Evolutionary conservation across 2,888 invertebrate genomes (phyloP).

Genomic region (Phorcus lineatus): DNA sequence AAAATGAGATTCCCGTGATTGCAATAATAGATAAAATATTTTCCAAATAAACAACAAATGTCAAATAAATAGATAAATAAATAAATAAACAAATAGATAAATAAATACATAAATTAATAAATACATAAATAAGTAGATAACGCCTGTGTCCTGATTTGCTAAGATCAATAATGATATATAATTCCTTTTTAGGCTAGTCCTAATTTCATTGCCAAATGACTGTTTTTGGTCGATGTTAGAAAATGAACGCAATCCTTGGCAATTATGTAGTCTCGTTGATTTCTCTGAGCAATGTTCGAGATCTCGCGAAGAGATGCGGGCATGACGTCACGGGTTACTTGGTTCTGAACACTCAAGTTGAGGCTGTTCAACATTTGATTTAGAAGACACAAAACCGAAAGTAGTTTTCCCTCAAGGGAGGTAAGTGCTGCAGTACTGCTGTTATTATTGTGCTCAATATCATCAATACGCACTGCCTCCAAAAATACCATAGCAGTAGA

Average conservation of each 20-base stretch:
- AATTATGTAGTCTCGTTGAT: neutral
- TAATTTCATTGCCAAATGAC: neutral
- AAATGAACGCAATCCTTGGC: neutral
- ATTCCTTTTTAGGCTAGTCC: too few relatives aligned
- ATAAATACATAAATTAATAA: too few relatives aligned
- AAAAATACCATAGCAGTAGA: neutral
- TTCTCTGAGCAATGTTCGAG: neutral
- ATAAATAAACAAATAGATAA: too few relatives aligned
- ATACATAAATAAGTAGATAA: too few relatives aligned
- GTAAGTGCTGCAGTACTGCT: neutral
- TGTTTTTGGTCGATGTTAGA: neutral
- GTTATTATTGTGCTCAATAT: neutral
- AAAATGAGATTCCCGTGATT: too few relatives aligned
- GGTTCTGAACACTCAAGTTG: neutral
- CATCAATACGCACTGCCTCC: neutral
- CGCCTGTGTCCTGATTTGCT: too few relatives aligned
- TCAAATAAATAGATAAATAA: too few relatives aligned
- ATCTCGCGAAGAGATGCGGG: neutral
- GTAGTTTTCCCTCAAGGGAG: neutral
- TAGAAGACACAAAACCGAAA: neutral
- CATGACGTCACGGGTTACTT: constrained; percentile 18
- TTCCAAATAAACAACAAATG: too few relatives aligned
- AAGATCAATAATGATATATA: too few relatives aligned
- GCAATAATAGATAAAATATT: too few relatives aligned
- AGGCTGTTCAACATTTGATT: neutral